Evolutionary conservation across 92 coral and sea anemone genomes (phyloP).

Genomic region (Porites lobata): DNA sequence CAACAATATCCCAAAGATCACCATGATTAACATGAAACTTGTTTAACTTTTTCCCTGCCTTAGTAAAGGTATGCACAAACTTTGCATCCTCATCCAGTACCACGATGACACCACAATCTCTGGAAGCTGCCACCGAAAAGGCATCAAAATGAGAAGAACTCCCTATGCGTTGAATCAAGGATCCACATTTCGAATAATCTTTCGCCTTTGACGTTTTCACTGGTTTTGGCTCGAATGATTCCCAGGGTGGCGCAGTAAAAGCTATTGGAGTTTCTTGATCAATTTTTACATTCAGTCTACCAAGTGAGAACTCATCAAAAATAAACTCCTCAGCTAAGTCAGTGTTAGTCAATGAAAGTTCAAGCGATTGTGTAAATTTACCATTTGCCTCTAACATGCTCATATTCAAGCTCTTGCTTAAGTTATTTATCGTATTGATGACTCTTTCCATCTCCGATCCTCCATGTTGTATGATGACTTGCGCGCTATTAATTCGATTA

Average conservation of each 20-base stretch:
- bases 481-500: constrained; percentile 18
- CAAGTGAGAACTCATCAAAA: constrained; percentile 19
- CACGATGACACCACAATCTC: constrained; percentile 31
- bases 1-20: constrained; percentile 53
- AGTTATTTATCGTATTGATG: constrained; percentile 27
- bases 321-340: constrained; percentile 22
- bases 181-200: constrained; percentile 26
- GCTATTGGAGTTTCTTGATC: neutral
- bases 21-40: constrained; percentile 39
- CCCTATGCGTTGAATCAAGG: constrained; percentile 20
- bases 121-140: constrained; percentile 32
- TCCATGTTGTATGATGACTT: constrained; percentile 37
- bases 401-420: constrained; percentile 12
- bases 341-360: constrained; percentile 22
- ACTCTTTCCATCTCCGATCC: constrained; percentile 19
- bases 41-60: constrained; percentile 14
- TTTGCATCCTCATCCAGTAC: constrained; percentile 43
- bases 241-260: no score
- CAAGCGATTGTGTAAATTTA: constrained; percentile 14
- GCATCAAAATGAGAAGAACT: constrained; percentile 18
- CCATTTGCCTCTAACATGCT: constrained; percentile 26
- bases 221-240: neutral
- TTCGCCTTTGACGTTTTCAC: neutral
- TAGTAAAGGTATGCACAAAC: constrained; percentile 34
- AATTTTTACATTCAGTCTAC: constrained; percentile 12